Conservation (phyloP, 2,888 invertebrate species). For the Lithodes maja region DNA sequence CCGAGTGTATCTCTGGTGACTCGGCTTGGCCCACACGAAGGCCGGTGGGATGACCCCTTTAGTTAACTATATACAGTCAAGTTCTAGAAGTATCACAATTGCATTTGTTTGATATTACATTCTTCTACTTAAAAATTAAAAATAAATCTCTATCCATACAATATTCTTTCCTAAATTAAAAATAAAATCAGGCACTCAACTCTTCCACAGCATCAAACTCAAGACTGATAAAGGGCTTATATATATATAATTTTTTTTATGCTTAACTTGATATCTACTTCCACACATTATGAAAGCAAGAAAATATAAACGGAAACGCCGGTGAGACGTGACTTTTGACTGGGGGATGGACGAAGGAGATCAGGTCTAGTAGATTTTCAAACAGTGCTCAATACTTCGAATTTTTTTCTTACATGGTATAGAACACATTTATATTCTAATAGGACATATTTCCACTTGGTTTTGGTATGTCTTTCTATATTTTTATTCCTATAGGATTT, state of each 20-base stretch:
- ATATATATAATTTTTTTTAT: conserved; percentile 23
- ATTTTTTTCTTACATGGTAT: too few species aligned
- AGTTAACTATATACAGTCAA: conserved; percentile 64
- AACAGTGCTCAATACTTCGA: background rate
- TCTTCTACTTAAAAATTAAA: conserved; percentile 62
- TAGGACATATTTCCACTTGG: too few species aligned
- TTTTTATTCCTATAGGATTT: too few species aligned
- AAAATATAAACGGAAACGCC: background rate
- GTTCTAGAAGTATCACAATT: conserved; percentile 65
- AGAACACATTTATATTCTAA: too few species aligned
- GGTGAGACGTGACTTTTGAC: background rate
- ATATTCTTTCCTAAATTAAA: conserved; percentile 60
- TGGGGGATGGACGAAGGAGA: background rate
- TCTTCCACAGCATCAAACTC: conserved; percentile 52
- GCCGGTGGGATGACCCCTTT: background rate
- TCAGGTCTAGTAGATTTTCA: background rate
- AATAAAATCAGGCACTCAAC: conserved; percentile 66
- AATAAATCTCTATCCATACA: conserved; percentile 69
- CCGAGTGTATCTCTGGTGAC: too few species aligned
- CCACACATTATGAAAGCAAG: conserved; percentile 35
- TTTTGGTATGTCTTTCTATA: too few species aligned
- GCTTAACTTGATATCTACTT: conserved; percentile 55
- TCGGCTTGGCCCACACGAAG: too few species aligned
- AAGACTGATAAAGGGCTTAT: conserved; percentile 41
- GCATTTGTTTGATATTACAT: conserved; percentile 67